Evolutionary conservation across 2,113 vertebrate genomes (phyloP).

Genomic region (Python bivittatus): DNA sequence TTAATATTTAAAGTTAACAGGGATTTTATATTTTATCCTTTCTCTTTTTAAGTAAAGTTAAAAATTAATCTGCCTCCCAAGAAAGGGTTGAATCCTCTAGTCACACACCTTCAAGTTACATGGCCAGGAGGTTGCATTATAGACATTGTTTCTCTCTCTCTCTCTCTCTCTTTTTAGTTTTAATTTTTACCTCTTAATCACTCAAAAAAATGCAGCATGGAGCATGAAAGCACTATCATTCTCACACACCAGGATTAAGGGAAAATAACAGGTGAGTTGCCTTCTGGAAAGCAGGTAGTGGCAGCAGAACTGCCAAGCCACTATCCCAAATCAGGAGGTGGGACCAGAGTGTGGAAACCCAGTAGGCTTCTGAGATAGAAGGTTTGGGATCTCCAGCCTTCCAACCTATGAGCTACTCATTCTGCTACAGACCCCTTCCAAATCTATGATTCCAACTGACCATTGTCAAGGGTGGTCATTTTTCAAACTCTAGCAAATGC

Average conservation of each 20-base stretch:
- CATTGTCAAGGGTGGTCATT: neutral
- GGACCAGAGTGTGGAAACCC: neutral
- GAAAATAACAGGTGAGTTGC: neutral
- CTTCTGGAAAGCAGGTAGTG: neutral
- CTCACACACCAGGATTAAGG: neutral
- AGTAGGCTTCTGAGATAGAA: neutral
- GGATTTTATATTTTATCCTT: neutral
- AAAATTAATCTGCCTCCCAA: neutral
- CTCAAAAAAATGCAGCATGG: neutral
- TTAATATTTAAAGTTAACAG: neutral
- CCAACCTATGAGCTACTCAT: neutral
- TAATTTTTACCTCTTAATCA: neutral
- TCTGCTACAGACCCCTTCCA: neutral
- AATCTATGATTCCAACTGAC: neutral
- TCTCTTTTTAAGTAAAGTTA: neutral
- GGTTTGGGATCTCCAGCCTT: neutral
- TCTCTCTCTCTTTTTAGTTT: neutral
- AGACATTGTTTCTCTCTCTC: too few relatives aligned
- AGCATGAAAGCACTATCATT: neutral
- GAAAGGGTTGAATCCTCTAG: neutral
- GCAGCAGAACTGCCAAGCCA: neutral
- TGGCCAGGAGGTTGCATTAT: too few relatives aligned
- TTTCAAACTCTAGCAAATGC: neutral
- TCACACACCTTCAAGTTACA: neutral
- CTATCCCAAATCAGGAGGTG: neutral